Conservation (phyloP, 2,888 invertebrate species). For the Tigriopus californicus region DNA sequence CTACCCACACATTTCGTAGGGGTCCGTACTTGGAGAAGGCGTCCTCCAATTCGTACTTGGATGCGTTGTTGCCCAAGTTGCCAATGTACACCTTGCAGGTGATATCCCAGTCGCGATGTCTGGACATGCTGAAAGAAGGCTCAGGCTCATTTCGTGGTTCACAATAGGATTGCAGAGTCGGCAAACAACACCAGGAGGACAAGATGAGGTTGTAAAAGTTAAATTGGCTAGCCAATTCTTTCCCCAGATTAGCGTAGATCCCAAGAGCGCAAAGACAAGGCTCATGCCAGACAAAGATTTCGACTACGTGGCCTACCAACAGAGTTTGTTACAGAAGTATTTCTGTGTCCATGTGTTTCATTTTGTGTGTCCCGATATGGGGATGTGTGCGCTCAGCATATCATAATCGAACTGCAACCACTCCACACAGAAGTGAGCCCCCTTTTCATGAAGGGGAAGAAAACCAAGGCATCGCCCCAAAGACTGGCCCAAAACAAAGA, state of each 20-base stretch:
- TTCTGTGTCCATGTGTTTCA: too few species aligned
- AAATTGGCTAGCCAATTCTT: neutral
- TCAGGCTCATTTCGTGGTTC: neutral
- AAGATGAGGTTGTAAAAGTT: neutral
- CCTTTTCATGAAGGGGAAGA: too few species aligned
- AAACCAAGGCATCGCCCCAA: too few species aligned
- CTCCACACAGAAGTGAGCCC: too few species aligned
- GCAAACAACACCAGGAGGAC: neutral
- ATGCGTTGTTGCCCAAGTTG: constrained; percentile 71
- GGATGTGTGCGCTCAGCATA: too few species aligned
- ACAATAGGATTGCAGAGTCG: neutral
- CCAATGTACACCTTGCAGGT: constrained; percentile 85
- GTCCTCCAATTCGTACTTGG: constrained; percentile 71
- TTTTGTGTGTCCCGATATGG: too few species aligned
- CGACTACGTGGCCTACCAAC: too few species aligned
- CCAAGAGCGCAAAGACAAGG: neutral
- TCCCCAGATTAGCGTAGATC: neutral
- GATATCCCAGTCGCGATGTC: constrained; percentile 60
- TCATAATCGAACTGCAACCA: too few species aligned
- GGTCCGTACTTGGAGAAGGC: constrained; percentile 73
- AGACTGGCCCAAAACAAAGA: too few species aligned
- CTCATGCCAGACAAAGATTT: neutral
- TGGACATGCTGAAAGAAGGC: constrained; percentile 39
- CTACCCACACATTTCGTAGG: constrained; percentile 79
- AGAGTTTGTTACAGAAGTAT: too few species aligned